These are phyloP conservation scores for Cydia amplana DNA, from an alignment of 1,140 invertebrate species.

Conservation along the genomic window DNA sequence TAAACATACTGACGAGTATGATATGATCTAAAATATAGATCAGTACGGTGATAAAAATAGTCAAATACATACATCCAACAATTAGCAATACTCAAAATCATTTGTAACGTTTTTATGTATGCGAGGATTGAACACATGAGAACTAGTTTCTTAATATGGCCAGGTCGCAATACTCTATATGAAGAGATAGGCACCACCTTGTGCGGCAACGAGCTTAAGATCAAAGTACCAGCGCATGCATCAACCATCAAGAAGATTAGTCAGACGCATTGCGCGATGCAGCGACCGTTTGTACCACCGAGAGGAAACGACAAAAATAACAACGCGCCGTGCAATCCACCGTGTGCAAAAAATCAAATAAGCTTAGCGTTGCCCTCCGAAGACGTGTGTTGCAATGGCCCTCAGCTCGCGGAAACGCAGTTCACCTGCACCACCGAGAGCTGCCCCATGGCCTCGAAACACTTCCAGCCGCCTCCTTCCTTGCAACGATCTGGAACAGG, in stretches of 20 bases:
- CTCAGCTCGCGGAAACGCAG: conserved; percentile 62
- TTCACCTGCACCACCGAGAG: conserved; percentile 72
- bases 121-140: conserved; percentile 45
- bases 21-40: too few relatives aligned
- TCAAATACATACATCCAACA: background rate
- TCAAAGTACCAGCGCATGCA: conserved; percentile 67
- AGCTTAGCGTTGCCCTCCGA: conserved; percentile 63
- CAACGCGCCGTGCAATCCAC: conserved; percentile 56
- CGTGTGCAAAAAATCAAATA: conserved; percentile 73
- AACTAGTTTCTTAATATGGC: conserved; percentile 62
- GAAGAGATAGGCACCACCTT: conserved; percentile 71
- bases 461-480: conserved; percentile 50
- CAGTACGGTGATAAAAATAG: too few relatives aligned
- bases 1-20: too few relatives aligned
- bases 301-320: conserved; percentile 25
- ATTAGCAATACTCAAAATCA: background rate
- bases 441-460: conserved; percentile 60
- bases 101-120: background rate
- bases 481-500: conserved; percentile 53
- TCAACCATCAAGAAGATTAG: conserved; percentile 74
- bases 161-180: conserved; percentile 72
- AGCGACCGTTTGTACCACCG: conserved; percentile 55
- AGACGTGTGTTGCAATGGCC: conserved; percentile 56
- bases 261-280: conserved; percentile 68
- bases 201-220: conserved; percentile 70